Percentiles rank a stretch among this genome's conserved stretches.
Conservation (phyloP, 2,113 vertebrate species). For the Hippocampus mohnikei region DNA sequence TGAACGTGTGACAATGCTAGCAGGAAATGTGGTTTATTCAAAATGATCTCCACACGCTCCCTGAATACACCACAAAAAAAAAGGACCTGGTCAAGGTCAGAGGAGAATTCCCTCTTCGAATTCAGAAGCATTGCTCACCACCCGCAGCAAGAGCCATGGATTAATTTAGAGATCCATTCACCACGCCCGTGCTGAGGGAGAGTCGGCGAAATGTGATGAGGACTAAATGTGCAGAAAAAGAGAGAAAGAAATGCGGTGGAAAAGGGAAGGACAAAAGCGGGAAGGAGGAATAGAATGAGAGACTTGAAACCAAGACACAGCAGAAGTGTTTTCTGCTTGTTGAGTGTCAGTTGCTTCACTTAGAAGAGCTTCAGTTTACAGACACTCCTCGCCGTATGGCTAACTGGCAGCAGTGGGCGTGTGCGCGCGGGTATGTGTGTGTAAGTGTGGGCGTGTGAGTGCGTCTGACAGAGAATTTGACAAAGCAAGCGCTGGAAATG, state of each 20-base stretch:
- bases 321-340: conserved; percentile 33
- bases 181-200: conserved; percentile 33
- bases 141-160: conserved; percentile 56
- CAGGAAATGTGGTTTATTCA: conserved; percentile 44
- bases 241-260: conserved; percentile 23
- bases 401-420: conserved; percentile 7
- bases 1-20: conserved; percentile 38
- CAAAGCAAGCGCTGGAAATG: not conserved
- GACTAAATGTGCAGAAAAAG: conserved; percentile 10
- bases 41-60: conserved; percentile 45
- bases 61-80: conserved; percentile 40
- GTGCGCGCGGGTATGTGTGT: not conserved
- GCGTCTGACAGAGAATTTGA: not conserved
- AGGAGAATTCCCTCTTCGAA: conserved; percentile 58
- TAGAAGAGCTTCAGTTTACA: conserved; percentile 34
- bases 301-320: not conserved
- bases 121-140: conserved; percentile 41
- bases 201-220: conserved; percentile 21
- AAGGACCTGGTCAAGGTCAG: conserved; percentile 59
- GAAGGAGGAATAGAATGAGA: conserved; percentile 6
- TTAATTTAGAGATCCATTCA: conserved; percentile 69
- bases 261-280: conserved; percentile 9
- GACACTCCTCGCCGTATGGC: conserved; percentile 30
- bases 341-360: conserved; percentile 27
- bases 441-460: too few species aligned